phyloP scores from a whole-genome alignment of 1,140 invertebrate species.

The Prorops nasuta region DNA sequence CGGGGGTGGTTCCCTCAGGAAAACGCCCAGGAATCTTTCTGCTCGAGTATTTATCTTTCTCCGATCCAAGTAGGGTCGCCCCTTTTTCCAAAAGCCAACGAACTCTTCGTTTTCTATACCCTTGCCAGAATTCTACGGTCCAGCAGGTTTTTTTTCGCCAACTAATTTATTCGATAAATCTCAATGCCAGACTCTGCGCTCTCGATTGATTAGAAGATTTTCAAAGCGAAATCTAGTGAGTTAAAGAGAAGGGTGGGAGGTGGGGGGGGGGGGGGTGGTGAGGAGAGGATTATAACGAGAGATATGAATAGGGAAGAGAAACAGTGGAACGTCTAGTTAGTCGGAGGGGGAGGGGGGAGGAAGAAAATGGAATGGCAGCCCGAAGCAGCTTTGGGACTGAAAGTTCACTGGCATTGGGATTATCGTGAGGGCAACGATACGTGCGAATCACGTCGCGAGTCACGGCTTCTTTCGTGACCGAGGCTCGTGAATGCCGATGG shows the following conservation, averaged over 20 bases:
- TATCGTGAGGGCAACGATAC: conserved; percentile 45
- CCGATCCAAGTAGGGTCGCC: neutral
- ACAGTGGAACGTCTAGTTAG: too few relatives aligned
- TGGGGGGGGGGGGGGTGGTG: conserved; percentile 8
- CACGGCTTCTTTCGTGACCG: conserved; percentile 47
- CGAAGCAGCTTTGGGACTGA: conserved; percentile 34
- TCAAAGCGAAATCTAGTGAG: too few relatives aligned
- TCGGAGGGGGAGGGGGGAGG: neutral
- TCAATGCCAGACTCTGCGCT: too few relatives aligned
- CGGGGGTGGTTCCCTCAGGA: conserved; percentile 7
- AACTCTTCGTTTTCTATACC: too few relatives aligned
- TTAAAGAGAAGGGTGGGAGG: too few relatives aligned
- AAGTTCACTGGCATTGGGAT: conserved; percentile 48
- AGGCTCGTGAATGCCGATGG: conserved; percentile 50
- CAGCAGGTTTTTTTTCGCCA: too few relatives aligned
- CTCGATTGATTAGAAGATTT: too few relatives aligned
- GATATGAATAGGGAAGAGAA: too few relatives aligned
- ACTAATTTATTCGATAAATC: too few relatives aligned
- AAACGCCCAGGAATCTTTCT: neutral
- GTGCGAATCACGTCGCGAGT: conserved; percentile 46
- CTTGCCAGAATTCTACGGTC: conserved; percentile 14
- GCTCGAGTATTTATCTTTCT: neutral
- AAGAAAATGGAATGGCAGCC: conserved; percentile 6
- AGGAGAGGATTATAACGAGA: conserved; percentile 26
- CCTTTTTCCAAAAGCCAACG: neutral